Percentiles rank a stretch among this genome's conserved stretches.
These are phyloP conservation scores for Pseudolaguvia tuberculata DNA, from an alignment of 2,113 vertebrate genomes.

Conservation along the genomic window DNA sequence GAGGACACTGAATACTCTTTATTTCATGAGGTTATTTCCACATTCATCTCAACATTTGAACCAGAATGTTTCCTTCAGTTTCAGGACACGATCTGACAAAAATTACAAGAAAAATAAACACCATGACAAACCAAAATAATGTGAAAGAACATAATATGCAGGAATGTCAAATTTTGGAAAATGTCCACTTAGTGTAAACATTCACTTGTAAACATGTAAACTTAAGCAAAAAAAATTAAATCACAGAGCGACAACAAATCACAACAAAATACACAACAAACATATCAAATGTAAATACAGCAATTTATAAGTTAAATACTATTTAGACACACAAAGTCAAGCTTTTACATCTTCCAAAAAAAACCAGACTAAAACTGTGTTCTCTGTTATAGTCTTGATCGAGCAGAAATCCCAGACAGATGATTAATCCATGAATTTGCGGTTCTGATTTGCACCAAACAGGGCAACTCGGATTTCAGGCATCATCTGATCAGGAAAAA, in stretches of 20 bases:
- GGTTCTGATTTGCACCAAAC: constrained; percentile 90
- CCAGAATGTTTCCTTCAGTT: constrained; percentile 47
- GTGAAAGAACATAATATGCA: not conserved
- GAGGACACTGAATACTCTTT: not conserved
- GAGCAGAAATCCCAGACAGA: not conserved
- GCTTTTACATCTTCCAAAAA: constrained; percentile 56
- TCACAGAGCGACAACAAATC: constrained; percentile 26
- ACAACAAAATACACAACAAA: constrained; percentile 55
- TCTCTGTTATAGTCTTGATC: constrained; percentile 15
- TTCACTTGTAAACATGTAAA: constrained; percentile 37
- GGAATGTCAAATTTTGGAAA: constrained; percentile 21
- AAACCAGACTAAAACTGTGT: constrained; percentile 36
- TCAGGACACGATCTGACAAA: constrained; percentile 33
- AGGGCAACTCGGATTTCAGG: constrained; percentile 90
- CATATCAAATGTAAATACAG: constrained; percentile 43
- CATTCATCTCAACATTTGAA: too few species aligned
- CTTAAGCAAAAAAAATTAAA: not conserved
- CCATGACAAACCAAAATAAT: not conserved
- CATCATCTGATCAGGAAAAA: constrained; percentile 84
- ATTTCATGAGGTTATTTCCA: constrained; percentile 25
- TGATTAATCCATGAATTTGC: constrained; percentile 91
- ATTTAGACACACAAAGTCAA: constrained; percentile 55
- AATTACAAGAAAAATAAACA: constrained; percentile 43
- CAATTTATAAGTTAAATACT: constrained; percentile 47
- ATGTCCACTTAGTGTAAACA: not conserved